A percentile compares a stretch with the other conserved stretches of the same genome.
Conservation (phyloP, 2,797 vertebrate species). For the Lepus oiostolus region DNA sequence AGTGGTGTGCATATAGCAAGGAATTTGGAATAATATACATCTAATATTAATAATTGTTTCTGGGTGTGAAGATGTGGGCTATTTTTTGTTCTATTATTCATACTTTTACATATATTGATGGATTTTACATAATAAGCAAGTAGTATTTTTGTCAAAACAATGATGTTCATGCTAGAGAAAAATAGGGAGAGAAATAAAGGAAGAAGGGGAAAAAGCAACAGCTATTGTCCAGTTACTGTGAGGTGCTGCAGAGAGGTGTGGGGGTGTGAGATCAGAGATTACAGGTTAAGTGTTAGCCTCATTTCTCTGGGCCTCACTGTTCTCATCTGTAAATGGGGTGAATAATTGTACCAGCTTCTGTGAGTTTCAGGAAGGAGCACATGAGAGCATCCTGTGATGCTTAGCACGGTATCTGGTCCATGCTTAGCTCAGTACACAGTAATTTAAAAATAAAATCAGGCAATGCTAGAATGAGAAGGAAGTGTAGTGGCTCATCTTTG, state of each 20-base stretch:
- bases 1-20: neutral
- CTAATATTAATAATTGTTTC: neutral
- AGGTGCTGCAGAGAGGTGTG: neutral
- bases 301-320: neutral
- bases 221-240: neutral
- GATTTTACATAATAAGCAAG: constrained; percentile 41
- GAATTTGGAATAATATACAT: neutral
- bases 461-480: neutral
- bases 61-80: neutral
- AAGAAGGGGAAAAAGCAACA: neutral
- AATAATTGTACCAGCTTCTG: neutral
- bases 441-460: neutral
- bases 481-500: neutral
- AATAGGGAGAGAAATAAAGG: neutral
- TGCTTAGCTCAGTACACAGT: neutral
- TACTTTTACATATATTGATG: neutral
- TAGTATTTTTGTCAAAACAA: constrained; percentile 11
- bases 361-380: neutral
- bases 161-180: neutral
- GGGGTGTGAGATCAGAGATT: neutral
- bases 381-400: neutral
- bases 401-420: neutral
- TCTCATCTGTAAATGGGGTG: neutral
- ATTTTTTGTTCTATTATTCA: constrained; percentile 23
- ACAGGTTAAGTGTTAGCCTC: neutral